Base-by-base conservation (phyloP, 2,888 invertebrate genomes). In the Agrotis exclamationis region DNA sequence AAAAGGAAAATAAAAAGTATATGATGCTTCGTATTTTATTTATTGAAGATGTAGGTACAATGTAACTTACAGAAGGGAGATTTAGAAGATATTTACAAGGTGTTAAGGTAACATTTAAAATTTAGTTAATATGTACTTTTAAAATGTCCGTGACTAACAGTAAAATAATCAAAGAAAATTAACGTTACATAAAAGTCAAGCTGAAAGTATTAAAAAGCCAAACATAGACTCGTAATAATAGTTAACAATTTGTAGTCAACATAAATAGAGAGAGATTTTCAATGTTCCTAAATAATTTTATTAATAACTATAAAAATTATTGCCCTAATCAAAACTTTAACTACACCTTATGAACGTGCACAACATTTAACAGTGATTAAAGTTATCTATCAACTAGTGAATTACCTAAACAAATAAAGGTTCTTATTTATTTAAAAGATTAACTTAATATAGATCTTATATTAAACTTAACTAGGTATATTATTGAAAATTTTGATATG, bases 301-400 rank as follows among this genome's bases (percentile, higher is more conserved):
- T 80, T 70, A 70, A 79, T 85, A 83, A 86, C 89, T 91, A 91
- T 89, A 88, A 94, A 94, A 95, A 94, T 93, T 94, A 95, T 95
- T 94, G 92, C 92, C 92, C 92, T 94, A 94, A 92, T 92, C 83
- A 91, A 90, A 93, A 89, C 88, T 91, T 90, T 86, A 79, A 88
- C 93, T 94, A 94, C 91, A 79, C 80, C 87, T 92, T 92, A 93
- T 89, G 90, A 94, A 94, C 90, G 96, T 96, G 96, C 96, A 96
- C 95, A 95, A 96, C 96, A 96, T 96, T 96, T 95, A 96, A 96
- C 96, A 96, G 96, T 96, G 96, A 95, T 93, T 93, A 93, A 94
- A 95, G 92, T 93, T 94, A 94, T 91, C 91, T 94, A 93, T 85
- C 80, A 85, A 89, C 93, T 93, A 94, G 85, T 86, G 88, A 91